phyloP scores from a whole-genome alignment of 2,797 vertebrate genomes.

The Craterocephalus amniculus region DNA sequence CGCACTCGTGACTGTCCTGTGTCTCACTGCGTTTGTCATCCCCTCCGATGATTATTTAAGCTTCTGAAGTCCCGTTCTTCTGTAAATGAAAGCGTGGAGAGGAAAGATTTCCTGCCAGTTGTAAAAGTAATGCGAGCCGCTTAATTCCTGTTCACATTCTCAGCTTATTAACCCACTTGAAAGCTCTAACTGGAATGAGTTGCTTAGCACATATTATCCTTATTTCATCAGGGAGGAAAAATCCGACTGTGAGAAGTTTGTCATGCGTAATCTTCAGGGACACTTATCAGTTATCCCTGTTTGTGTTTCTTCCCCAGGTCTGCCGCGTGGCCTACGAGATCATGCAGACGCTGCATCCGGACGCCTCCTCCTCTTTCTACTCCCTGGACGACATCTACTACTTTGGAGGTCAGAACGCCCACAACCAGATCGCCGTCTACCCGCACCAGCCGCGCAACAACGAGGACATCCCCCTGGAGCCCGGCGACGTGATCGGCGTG shows the following conservation, averaged over 20 bases:
- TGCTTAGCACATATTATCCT: constrained; percentile 24
- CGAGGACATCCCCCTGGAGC: constrained; percentile 96
- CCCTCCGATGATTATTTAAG: constrained; percentile 26
- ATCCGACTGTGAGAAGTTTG: constrained; percentile 11
- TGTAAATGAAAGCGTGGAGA: constrained; percentile 2
- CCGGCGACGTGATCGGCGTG: constrained; percentile 95
- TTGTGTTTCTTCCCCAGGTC: constrained; percentile 81
- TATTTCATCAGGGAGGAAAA: constrained; percentile 17
- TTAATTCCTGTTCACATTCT: constrained; percentile 38
- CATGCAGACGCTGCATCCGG: constrained; percentile 97
- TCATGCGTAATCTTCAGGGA: neutral
- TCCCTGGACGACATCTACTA: constrained; percentile 99
- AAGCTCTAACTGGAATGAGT: constrained; percentile 35
- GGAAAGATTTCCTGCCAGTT: constrained; percentile 24
- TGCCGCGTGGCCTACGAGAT: constrained; percentile 98
- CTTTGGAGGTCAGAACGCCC: constrained; percentile 97
- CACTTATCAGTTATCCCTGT: constrained; percentile 1
- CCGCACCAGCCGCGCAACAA: constrained; percentile 90
- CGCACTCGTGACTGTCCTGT: constrained; percentile 16
- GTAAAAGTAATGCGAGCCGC: constrained; percentile 38
- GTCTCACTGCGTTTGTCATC: constrained; percentile 28
- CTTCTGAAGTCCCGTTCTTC: constrained; percentile 24
- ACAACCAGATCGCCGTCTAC: constrained; percentile 97
- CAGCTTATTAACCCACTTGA: constrained; percentile 44
- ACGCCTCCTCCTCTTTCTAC: constrained; percentile 95